Evolutionary conservation across 2,113 vertebrate species (phyloP).

Genomic region (Chaetops frenatus): DNA sequence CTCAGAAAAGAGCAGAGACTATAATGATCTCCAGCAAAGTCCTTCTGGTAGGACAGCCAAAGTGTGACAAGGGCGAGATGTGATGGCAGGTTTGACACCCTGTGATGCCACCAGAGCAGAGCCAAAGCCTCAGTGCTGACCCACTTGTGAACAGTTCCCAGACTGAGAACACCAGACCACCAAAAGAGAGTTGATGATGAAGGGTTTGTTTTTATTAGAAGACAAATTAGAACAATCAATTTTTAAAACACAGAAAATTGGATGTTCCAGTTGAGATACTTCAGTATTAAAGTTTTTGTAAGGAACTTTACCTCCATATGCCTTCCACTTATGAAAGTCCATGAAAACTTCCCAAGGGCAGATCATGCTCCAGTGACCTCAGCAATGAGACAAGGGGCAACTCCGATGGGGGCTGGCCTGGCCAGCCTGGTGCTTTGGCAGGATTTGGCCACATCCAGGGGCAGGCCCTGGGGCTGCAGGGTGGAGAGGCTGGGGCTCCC

Average conservation of each 20-base stretch:
- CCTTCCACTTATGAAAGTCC: not conserved
- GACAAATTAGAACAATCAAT: not conserved
- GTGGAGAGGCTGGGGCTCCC: too few species aligned
- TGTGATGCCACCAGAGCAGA: not conserved
- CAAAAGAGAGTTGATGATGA: not conserved
- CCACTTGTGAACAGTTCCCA: not conserved
- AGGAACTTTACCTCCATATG: not conserved
- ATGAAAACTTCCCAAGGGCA: not conserved
- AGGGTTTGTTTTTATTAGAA: not conserved
- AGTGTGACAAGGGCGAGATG: not conserved
- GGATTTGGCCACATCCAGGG: fast-evolving
- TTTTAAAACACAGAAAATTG: not conserved
- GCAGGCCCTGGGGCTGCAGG: not conserved
- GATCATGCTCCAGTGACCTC: not conserved
- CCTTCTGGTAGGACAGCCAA: not conserved
- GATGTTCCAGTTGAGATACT: not conserved
- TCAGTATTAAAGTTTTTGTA: not conserved
- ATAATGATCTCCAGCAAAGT: not conserved
- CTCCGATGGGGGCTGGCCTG: not conserved
- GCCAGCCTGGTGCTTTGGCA: not conserved
- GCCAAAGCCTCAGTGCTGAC: not conserved
- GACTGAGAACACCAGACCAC: not conserved
- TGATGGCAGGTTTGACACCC: not conserved
- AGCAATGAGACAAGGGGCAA: not conserved
- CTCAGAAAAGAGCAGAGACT: not conserved